phyloP scores from a whole-genome alignment of 2,113 vertebrate genomes.

The Casuarius casuarius region DNA sequence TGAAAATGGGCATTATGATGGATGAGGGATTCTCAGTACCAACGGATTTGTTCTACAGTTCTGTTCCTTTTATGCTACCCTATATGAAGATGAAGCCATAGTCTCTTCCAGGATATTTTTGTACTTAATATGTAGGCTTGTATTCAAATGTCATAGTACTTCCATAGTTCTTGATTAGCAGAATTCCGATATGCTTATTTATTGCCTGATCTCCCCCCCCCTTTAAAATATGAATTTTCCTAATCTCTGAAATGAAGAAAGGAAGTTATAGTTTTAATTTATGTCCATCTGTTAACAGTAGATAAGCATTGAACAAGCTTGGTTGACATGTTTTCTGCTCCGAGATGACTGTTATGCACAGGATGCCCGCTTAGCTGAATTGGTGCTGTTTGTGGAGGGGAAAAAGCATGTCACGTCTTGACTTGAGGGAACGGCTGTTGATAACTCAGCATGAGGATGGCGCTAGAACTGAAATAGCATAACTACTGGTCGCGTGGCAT shows the following conservation, averaged over 20 bases:
- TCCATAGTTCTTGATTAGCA: not conserved
- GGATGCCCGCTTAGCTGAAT: not conserved
- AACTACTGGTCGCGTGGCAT: not conserved
- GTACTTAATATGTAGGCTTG: not conserved
- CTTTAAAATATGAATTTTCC: not conserved
- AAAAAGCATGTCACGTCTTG: not conserved
- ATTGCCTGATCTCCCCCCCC: not conserved
- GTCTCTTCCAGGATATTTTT: not conserved
- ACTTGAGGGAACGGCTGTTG: not conserved
- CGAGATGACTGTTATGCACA: not conserved
- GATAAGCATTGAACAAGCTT: not conserved
- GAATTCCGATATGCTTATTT: not conserved
- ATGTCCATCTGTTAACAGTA: not conserved
- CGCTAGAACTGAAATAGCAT: not conserved
- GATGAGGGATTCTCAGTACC: not conserved
- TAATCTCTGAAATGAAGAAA: not conserved
- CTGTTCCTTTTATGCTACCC: not conserved
- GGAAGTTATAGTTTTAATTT: accelerated
- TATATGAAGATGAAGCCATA: not conserved
- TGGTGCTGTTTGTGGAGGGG: not conserved
- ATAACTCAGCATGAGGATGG: not conserved
- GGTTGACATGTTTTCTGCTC: not conserved
- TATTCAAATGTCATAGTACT: not conserved
- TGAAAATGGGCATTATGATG: not conserved
- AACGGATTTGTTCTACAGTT: not conserved